Evolutionary conservation across 2,113 vertebrate species (phyloP).

Genomic region (Melanostigma gelatinosum): DNA sequence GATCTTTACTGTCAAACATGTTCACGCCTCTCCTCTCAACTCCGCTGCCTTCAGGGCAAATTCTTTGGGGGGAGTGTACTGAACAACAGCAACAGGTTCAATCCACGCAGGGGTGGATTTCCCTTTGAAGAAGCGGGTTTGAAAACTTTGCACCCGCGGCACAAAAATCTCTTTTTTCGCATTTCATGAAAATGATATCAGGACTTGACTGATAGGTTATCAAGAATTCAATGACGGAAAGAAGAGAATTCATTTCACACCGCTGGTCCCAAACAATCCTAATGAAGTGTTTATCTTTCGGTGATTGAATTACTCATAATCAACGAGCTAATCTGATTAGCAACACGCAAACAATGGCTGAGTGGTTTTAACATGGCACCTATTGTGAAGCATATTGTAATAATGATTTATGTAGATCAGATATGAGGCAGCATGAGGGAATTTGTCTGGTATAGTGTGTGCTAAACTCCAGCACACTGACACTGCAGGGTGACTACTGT

Average conservation of each 20-base stretch:
- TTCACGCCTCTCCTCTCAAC: constrained; percentile 19
- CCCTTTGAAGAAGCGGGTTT: not conserved
- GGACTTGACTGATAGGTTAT: not conserved
- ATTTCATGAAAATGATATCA: not conserved
- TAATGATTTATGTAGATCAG: constrained; percentile 40
- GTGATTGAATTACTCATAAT: constrained; percentile 43
- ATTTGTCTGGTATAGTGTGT: constrained; percentile 6
- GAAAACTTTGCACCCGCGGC: constrained; percentile 1
- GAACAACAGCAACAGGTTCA: constrained; percentile 17
- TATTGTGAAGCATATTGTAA: constrained; percentile 20
- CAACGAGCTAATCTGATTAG: constrained; percentile 39
- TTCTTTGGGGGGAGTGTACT: constrained; percentile 12
- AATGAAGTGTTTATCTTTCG: constrained; percentile 33
- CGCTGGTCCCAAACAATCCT: constrained; percentile 10
- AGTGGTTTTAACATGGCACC: constrained; percentile 25
- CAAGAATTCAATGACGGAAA: not conserved
- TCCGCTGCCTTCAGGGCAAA: constrained; percentile 25
- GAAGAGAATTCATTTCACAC: not conserved
- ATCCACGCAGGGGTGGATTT: not conserved
- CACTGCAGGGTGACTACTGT: constrained; percentile 4
- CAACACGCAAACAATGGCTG: constrained; percentile 35
- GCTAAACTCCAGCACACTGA: constrained; percentile 2
- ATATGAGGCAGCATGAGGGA: constrained; percentile 13
- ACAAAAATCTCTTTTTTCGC: not conserved
- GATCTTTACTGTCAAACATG: constrained; percentile 55